A percentile compares a stretch with the other conserved stretches of the same genome.
These are phyloP conservation scores for Bombylius discolor DNA, from an alignment of 2,888 invertebrate species.

Conservation along the genomic window DNA sequence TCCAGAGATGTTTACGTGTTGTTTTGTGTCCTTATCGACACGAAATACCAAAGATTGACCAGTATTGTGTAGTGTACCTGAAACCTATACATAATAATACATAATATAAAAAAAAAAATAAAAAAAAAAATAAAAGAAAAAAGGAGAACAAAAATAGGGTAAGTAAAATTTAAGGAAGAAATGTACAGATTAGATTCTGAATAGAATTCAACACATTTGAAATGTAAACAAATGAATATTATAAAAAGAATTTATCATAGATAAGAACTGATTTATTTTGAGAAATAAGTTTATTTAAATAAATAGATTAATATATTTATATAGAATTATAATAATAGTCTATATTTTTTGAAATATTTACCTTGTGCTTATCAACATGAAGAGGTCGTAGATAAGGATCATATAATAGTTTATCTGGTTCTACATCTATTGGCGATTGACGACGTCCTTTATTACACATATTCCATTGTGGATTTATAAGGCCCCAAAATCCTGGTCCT, in stretches of 20 bases:
- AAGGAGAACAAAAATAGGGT: not conserved
- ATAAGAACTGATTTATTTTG: not conserved
- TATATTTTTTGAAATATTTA: slow-evolving; percentile 33
- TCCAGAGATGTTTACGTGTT: slow-evolving; percentile 88
- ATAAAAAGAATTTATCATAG: not conserved
- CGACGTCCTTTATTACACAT: slow-evolving; percentile 93
- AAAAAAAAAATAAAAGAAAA: slow-evolving; percentile 3
- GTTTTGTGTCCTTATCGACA: slow-evolving; percentile 78
- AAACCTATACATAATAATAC: slow-evolving; percentile 46
- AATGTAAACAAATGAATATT: too few relatives aligned
- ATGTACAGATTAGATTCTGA: too few relatives aligned
- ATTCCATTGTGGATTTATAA: slow-evolving; percentile 96
- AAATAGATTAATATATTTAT: not conserved
- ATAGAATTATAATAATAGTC: too few relatives aligned
- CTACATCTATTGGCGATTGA: slow-evolving; percentile 95
- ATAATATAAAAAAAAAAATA: slow-evolving; percentile 6
- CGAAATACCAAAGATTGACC: slow-evolving; percentile 89
- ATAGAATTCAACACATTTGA: too few relatives aligned
- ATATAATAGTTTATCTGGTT: slow-evolving; percentile 85
- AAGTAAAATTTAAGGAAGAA: too few relatives aligned
- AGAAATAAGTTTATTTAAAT: not conserved
- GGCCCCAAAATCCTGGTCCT: slow-evolving; percentile 98
- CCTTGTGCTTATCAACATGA: slow-evolving; percentile 87
- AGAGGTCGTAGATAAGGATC: slow-evolving; percentile 88
- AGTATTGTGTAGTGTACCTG: slow-evolving; percentile 80